phyloP scores from a whole-genome alignment of 2,113 vertebrate genomes.

The Penelope pileata region DNA sequence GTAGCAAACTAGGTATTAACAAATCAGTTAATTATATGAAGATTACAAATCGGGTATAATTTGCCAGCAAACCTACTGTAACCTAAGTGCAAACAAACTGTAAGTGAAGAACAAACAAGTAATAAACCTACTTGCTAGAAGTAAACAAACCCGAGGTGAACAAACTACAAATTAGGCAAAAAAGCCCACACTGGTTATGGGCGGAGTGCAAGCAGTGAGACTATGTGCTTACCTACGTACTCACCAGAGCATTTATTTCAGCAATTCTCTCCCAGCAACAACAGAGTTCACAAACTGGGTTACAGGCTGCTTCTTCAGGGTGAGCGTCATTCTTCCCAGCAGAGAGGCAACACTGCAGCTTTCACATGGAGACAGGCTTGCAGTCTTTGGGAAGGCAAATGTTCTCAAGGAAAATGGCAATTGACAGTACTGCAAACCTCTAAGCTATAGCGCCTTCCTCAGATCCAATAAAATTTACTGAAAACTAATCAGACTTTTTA shows the following conservation, averaged over 20 bases:
- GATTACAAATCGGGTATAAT: not conserved
- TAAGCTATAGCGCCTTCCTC: not conserved
- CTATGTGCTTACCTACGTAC: accelerated
- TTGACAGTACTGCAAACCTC: not conserved
- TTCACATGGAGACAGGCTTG: not conserved
- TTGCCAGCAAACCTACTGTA: conserved; percentile 5
- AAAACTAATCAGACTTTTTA: not conserved
- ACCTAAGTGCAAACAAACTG: conserved; percentile 24
- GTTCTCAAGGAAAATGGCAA: not conserved
- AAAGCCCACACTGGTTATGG: not conserved
- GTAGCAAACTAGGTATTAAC: not conserved
- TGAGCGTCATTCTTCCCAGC: not conserved
- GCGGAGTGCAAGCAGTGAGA: not conserved
- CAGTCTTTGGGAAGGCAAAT: not conserved
- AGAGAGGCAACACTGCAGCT: not conserved
- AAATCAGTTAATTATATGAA: conserved; percentile 19
- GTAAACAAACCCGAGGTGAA: conserved; percentile 16
- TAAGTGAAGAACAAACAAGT: conserved; percentile 15
- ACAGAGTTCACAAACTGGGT: not conserved
- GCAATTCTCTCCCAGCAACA: not conserved
- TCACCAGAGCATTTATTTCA: not conserved
- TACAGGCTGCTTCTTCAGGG: not conserved
- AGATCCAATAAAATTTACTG: not conserved
- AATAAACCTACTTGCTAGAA: conserved; percentile 2
- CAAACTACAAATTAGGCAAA: conserved; percentile 13